A percentile compares a stretch with the other conserved stretches of the same genome.
Conservation (phyloP, 1,140 invertebrate species). For the Lepidurus arcticus region DNA sequence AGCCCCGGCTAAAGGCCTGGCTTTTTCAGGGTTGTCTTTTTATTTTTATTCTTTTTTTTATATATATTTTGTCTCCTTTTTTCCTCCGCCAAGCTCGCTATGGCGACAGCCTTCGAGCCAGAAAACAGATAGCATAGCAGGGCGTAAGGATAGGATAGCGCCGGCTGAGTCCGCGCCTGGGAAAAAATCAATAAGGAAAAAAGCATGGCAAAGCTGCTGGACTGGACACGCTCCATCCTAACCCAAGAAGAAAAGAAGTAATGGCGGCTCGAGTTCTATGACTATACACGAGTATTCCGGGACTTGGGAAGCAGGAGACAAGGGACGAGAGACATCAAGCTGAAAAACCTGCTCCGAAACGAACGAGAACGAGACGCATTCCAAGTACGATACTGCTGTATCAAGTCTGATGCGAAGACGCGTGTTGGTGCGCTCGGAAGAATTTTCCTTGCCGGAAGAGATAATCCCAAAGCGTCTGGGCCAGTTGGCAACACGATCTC, state of each 20-base stretch:
- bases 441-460: neutral
- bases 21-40: conserved; percentile 12
- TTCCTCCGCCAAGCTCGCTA: conserved; percentile 5
- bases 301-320: neutral
- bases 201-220: conserved; percentile 13
- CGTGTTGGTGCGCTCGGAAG: neutral
- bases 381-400: neutral
- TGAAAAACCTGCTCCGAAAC: neutral
- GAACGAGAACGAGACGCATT: neutral
- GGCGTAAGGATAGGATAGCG: conserved; percentile 10
- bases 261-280: neutral
- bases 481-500: neutral
- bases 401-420: neutral
- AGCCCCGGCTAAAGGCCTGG: neutral
- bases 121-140: conserved; percentile 19
- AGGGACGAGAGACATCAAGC: neutral
- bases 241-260: neutral
- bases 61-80: neutral
- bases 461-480: neutral
- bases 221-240: conserved; percentile 15
- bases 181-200: conserved; percentile 22
- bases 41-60: neutral
- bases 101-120: conserved; percentile 20
- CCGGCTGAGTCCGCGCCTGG: conserved; percentile 8
- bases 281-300: neutral